phyloP scores from a whole-genome alignment of 2,113 vertebrate species.

The Mystacornis crossleyi region DNA sequence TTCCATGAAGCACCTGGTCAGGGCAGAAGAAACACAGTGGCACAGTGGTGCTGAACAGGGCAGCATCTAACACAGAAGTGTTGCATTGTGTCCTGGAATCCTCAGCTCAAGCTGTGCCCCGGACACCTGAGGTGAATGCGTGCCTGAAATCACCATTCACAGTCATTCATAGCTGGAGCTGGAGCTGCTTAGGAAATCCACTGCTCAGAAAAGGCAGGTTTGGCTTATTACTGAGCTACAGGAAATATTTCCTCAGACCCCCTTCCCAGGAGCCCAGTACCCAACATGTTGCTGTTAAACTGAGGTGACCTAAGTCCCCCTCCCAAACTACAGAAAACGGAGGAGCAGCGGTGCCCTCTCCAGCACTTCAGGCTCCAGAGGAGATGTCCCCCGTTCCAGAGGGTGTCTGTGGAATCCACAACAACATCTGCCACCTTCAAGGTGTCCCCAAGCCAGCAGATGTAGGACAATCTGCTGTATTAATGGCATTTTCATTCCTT shows the following conservation, averaged over 20 bases:
- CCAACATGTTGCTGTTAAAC: background rate
- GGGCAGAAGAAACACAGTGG: background rate
- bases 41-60: background rate
- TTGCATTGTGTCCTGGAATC: background rate
- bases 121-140: rapidly evolving
- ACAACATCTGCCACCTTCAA: slow-evolving; percentile 2
- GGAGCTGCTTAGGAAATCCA: background rate
- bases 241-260: background rate
- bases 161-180: background rate
- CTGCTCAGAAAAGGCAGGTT: background rate
- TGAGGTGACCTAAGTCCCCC: too few species aligned
- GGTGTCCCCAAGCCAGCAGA: slow-evolving; percentile 8
- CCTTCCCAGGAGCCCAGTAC: background rate
- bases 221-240: background rate
- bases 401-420: background rate
- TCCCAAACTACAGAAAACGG: background rate
- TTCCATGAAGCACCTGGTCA: background rate
- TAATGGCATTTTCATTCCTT: slow-evolving; percentile 23
- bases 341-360: background rate
- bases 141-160: background rate
- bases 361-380: background rate
- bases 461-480: slow-evolving; percentile 13
- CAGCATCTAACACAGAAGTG: background rate
- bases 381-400: background rate
- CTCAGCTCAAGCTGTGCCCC: background rate